Evolutionary conservation across 2,797 vertebrate species (phyloP).

Genomic region (Poliocrania exsul): DNA sequence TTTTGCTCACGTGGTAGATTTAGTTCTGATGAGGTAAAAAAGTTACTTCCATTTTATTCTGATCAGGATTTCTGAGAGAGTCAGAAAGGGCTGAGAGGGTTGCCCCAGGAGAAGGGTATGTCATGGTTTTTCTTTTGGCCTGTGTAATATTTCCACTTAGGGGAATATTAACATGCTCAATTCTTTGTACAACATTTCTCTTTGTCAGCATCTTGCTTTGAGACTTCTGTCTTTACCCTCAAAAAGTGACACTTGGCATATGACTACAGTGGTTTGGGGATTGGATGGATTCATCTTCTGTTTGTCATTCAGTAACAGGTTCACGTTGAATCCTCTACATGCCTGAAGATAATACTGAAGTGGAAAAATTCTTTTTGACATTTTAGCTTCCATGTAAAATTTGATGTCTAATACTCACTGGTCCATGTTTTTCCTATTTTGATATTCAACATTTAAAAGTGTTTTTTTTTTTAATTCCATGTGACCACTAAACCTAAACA

Average conservation of each 20-base stretch:
- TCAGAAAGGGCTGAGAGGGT: neutral
- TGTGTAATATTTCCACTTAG: conserved; percentile 23
- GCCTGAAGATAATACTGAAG: neutral
- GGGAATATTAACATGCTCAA: conserved; percentile 45
- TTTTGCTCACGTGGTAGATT: neutral
- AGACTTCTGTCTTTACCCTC: conserved; percentile 30
- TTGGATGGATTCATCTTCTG: conserved; percentile 35
- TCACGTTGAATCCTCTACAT: neutral
- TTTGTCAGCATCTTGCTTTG: conserved; percentile 59
- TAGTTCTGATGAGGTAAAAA: neutral
- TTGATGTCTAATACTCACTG: neutral
- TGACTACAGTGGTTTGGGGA: conserved; percentile 8
- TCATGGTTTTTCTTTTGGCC: conserved; percentile 11
- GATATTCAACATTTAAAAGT: neutral
- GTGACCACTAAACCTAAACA: neutral
- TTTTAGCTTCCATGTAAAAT: neutral
- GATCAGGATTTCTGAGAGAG: neutral
- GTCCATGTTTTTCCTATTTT: neutral
- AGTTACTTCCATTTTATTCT: neutral
- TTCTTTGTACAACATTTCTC: conserved; percentile 51
- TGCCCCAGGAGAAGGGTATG: neutral
- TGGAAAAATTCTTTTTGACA: neutral
- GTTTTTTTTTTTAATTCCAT: neutral
- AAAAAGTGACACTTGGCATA: conserved; percentile 32
- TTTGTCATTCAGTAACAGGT: conserved; percentile 43